Evolutionary conservation across 2,797 vertebrate genomes (phyloP).

Genomic region (Amniataba percoides): DNA sequence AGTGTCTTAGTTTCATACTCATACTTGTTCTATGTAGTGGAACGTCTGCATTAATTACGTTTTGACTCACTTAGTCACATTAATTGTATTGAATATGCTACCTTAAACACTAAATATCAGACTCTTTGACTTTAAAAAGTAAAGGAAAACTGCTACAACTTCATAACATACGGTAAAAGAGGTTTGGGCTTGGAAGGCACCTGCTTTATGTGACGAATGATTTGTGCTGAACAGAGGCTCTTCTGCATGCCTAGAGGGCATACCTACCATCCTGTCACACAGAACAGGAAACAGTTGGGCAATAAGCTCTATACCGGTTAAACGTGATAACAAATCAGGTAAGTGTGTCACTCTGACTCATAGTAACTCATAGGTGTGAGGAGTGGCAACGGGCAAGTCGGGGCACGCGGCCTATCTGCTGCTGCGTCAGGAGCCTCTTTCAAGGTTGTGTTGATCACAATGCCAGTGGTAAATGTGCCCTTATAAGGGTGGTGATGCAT

Average conservation of each 20-base stretch:
- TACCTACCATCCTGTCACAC: conserved; percentile 33
- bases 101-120: background rate
- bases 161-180: background rate
- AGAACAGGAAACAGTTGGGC: conserved; percentile 39
- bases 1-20: background rate
- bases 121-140: background rate
- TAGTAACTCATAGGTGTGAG: conserved; percentile 26
- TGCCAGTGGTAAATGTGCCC: background rate
- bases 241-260: conserved; percentile 10
- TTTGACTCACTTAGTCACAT: no score
- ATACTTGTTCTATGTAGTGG: background rate
- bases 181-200: background rate
- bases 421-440: background rate
- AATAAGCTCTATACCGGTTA: conserved; percentile 1
- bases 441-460: background rate
- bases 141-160: background rate
- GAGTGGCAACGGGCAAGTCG: conserved; percentile 59
- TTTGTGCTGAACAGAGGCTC: background rate
- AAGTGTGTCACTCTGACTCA: conserved; percentile 55
- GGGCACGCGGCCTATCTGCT: conserved; percentile 1
- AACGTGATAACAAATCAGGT: conserved; percentile 24
- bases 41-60: background rate
- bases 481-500: background rate
- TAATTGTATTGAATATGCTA: background rate
- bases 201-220: conserved; percentile 3